Evolutionary conservation across 2,888 invertebrate genomes (phyloP).

Genomic region (Lochmaea crataegi): DNA sequence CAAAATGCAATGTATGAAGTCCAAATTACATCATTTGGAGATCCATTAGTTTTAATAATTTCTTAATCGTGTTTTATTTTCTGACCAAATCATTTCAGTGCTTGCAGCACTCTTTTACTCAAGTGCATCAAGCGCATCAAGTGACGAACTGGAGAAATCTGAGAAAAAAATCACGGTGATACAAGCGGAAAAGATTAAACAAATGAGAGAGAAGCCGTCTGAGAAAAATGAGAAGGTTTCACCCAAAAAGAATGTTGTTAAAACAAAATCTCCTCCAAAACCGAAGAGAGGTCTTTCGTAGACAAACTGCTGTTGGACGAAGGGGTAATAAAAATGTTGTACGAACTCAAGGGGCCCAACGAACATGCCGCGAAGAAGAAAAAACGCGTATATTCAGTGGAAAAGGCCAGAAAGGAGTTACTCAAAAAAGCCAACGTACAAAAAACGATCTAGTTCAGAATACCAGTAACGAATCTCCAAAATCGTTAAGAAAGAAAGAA

Average conservation of each 20-base stretch:
- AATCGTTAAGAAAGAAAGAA: constrained; percentile 66
- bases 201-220: constrained; percentile 29
- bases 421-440: constrained; percentile 60
- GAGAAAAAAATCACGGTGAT: constrained; percentile 20
- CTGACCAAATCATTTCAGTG: no score
- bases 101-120: no score
- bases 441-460: constrained; percentile 60
- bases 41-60: no score
- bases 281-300: constrained; percentile 67
- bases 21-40: no score
- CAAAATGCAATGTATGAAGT: no score
- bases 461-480: constrained; percentile 60
- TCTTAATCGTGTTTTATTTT: no score
- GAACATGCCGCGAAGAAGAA: constrained; percentile 54
- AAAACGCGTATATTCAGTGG: constrained; percentile 56
- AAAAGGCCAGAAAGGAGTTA: constrained; percentile 59
- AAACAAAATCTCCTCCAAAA: constrained; percentile 41
- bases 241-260: constrained; percentile 39
- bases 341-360: constrained; percentile 75
- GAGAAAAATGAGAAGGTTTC: constrained; percentile 46
- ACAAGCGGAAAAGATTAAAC: constrained; percentile 23
- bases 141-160: neutral
- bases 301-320: constrained; percentile 85
- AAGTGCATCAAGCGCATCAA: no score
- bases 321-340: constrained; percentile 87